phyloP scores from a whole-genome alignment of 2,113 vertebrate species.

The Lagopus muta region DNA sequence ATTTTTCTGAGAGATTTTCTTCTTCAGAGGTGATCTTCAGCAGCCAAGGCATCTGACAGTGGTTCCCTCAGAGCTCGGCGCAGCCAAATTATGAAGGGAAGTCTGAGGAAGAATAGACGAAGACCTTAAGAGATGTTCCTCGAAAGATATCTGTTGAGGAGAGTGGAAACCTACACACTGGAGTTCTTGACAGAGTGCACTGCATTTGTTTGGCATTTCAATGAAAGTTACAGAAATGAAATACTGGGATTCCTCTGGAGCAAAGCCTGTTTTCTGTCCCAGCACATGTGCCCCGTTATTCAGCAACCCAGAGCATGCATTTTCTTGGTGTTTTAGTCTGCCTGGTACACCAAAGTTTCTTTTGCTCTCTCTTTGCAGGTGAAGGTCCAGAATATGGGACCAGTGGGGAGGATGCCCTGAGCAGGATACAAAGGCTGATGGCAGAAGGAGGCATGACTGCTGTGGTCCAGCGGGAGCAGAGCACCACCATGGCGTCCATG shows the following conservation, averaged over 20 bases:
- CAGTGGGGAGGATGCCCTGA: conserved; percentile 90
- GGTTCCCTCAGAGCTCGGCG: background rate
- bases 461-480: conserved; percentile 97
- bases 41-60: accelerated
- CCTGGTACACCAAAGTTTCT: background rate
- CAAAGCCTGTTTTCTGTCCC: background rate
- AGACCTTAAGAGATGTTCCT: background rate
- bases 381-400: conserved; percentile 83
- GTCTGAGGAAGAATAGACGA: background rate
- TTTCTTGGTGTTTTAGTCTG: background rate
- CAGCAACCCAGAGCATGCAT: background rate
- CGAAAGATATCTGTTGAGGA: background rate
- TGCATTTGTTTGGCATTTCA: background rate
- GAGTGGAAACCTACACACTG: background rate
- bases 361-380: conserved; percentile 75
- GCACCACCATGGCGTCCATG: conserved; percentile 99
- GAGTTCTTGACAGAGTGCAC: background rate
- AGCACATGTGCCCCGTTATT: accelerated
- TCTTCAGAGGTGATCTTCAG: conserved; percentile 1
- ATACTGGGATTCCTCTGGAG: background rate
- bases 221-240: background rate
- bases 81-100: background rate
- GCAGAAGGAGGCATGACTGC: conserved; percentile 98
- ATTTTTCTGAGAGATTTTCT: background rate
- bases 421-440: conserved; percentile 93